Evolutionary conservation across 1,140 invertebrate species (phyloP), one percentile per base, ranked within the genome.

Genomic region (Brachystomella parvula): DNA sequence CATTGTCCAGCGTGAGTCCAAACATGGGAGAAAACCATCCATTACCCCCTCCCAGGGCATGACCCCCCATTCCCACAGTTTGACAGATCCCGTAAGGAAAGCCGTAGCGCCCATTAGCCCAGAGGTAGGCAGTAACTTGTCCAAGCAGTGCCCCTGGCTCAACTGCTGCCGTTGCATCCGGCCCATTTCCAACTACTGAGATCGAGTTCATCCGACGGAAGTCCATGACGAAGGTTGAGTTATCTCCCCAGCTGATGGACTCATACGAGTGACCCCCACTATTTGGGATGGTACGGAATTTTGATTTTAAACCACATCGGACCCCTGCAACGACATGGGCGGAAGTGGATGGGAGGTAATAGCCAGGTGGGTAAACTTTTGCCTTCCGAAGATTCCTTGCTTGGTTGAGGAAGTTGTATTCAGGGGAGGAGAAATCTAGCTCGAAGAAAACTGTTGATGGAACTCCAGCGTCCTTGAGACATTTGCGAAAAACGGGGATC

Each of bases 231-330:
- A 39, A 3, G 3, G 31, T 35, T 3, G 12, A 3, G n/a, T 35
- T 35, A 12, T 2, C 26, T 21, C 60, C 60, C 21, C 24, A 21
- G 31, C 31, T 39, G 24, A 62, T 35, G 6, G 60, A 39, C 19
- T 62, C 60, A 47, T 19, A 39, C 12, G 60, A 35, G 15, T 39
- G 60, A 29, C 60, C 60, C 17, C 60, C 60, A 29, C 60, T 62
- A 17, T 62, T 62, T 35, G 60, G 60, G 19, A 62, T 44, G 12
- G 39, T n/a, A 26, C 12, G 60, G 21, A 62, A 17, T 12, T 29
- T 39, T 9, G 31, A 19, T 19, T 19, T 3, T 35, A 39, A 3
- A 15, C 60, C 60, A 62, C 60, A 62, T 9, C 24, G 6, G 2
- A 62, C 60, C 12, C 21, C 28, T 19, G 3, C 28, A 15, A 15